These are phyloP conservation scores for Labeo rohita DNA, from an alignment of 2,113 vertebrate genomes.

Conservation along the genomic window DNA sequence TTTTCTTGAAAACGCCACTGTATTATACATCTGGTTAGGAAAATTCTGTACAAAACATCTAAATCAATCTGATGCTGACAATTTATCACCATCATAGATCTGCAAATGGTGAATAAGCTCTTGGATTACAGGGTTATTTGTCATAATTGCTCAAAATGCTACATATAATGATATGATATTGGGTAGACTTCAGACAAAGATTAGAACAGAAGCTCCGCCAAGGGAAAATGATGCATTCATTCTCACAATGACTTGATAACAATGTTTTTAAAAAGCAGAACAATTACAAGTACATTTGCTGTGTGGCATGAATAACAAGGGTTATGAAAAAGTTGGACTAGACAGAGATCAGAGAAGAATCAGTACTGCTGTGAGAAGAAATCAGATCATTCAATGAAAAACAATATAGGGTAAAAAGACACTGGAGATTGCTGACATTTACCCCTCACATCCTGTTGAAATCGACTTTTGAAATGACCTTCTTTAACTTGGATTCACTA, in stretches of 20 bases:
- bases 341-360: neutral
- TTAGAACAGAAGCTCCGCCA: neutral
- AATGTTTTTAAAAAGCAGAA: slow-evolving; percentile 20
- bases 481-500: neutral
- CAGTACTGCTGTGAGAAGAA: slow-evolving; percentile 24
- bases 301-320: neutral
- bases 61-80: neutral
- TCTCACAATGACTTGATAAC: neutral
- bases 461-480: neutral
- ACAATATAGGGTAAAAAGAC: slow-evolving; percentile 3
- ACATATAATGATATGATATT: neutral
- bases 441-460: neutral
- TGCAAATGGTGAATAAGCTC: neutral
- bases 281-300: neutral
- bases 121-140: slow-evolving; percentile 10
- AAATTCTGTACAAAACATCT: neutral
- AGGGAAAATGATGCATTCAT: slow-evolving; percentile 29
- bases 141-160: neutral
- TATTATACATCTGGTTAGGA: neutral
- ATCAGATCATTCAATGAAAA: slow-evolving; percentile 19
- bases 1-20: neutral
- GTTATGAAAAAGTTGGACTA: neutral
- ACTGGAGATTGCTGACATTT: neutral
- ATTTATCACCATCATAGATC: slow-evolving; percentile 1
- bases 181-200: slow-evolving; percentile 1